These are phyloP conservation scores for Fissipunctia ypsillon DNA, from an alignment of 2,888 invertebrate genomes.

Conservation along the genomic window DNA sequence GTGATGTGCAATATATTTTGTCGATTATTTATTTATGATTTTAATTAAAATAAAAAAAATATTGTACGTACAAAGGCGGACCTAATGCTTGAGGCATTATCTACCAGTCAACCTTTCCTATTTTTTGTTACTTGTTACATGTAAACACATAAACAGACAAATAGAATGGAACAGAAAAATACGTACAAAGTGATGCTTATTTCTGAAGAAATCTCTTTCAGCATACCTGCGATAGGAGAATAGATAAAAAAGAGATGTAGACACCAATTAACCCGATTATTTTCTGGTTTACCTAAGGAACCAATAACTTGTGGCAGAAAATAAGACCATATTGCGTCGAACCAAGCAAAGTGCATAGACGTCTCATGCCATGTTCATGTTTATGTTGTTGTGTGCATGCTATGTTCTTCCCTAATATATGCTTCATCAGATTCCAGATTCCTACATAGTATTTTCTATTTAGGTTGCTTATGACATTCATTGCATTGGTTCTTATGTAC, in stretches of 20 bases:
- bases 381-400: too few relatives aligned
- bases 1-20: conserved; percentile 3
- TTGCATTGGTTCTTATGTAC: background rate
- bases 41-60: background rate
- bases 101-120: too few relatives aligned
- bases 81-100: too few relatives aligned
- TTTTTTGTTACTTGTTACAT: too few relatives aligned
- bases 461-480: too few relatives aligned
- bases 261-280: background rate
- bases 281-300: background rate
- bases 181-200: background rate
- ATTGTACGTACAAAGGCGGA: too few relatives aligned
- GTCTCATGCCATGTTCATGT: background rate
- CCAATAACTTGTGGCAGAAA: background rate
- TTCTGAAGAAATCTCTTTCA: background rate
- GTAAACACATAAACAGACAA: background rate
- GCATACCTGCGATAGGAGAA: background rate
- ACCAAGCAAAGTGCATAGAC: background rate
- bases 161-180: background rate
- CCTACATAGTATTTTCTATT: background rate
- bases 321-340: background rate
- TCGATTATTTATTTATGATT: background rate
- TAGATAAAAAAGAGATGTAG: background rate
- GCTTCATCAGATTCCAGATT: background rate
- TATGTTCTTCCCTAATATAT: background rate